Conservation (phyloP, 2,113 vertebrate species). For the Python bivittatus region DNA sequence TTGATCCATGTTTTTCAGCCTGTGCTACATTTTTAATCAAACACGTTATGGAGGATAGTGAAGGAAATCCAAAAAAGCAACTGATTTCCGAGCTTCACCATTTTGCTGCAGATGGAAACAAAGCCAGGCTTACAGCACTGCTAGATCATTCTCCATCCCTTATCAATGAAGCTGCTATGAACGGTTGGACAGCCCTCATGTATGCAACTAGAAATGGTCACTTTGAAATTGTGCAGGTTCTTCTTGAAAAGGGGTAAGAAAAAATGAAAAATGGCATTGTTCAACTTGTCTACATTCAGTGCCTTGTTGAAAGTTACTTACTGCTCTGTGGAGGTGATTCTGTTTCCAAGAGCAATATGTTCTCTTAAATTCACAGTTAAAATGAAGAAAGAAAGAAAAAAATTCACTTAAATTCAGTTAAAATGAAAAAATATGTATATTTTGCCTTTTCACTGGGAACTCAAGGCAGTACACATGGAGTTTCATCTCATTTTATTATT, state of each 20-base stretch:
- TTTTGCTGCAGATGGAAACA: slow-evolving; percentile 81
- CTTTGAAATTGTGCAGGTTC: slow-evolving; percentile 67
- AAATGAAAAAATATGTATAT: not conserved
- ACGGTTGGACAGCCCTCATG: slow-evolving; percentile 94
- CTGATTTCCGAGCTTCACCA: slow-evolving; percentile 78
- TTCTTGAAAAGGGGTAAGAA: slow-evolving; percentile 85
- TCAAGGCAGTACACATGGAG: not conserved
- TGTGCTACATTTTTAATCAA: not conserved
- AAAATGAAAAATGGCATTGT: not conserved
- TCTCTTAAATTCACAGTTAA: not conserved
- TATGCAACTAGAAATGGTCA: slow-evolving; percentile 88
- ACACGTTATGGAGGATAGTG: slow-evolving; percentile 64
- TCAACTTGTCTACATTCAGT: not conserved
- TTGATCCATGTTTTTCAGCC: not conserved
- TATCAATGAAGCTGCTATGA: slow-evolving; percentile 75
- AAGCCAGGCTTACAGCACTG: slow-evolving; percentile 68
- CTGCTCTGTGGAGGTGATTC: not conserved
- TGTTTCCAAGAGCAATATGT: not conserved
- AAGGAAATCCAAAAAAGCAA: slow-evolving; percentile 66
- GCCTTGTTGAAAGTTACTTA: not conserved
- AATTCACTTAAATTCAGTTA: not conserved
- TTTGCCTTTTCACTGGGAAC: not conserved
- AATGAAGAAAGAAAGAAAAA: not conserved
- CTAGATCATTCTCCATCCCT: slow-evolving; percentile 74
- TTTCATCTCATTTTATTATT: not conserved